Evolutionary conservation across 2,888 invertebrate genomes (phyloP).

Genomic region (Melieria omissa): DNA sequence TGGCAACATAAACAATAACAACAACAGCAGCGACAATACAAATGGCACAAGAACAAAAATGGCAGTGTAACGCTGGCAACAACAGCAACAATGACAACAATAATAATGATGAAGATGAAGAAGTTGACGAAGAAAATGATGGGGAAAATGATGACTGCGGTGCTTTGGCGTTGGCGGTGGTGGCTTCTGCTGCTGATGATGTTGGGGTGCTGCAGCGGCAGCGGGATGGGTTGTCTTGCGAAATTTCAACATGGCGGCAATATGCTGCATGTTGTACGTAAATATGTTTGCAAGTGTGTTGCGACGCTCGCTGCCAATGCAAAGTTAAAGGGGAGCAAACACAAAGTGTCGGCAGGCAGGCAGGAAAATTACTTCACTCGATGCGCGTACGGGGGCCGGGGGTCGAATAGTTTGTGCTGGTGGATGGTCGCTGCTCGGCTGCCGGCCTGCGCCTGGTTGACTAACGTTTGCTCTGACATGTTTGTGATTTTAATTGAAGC

Average conservation of each 20-base stretch:
- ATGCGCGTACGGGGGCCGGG: constrained; percentile 1
- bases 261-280: constrained; percentile 18
- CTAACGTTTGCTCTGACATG: constrained; percentile 14
- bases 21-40: constrained; percentile 28
- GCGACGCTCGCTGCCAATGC: neutral
- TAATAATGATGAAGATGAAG: constrained; percentile 61
- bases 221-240: constrained; percentile 49
- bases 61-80: neutral
- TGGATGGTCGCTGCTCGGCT: neutral
- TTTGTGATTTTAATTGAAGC: constrained; percentile 58
- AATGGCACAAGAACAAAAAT: constrained; percentile 36
- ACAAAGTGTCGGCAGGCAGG: neutral
- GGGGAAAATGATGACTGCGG: constrained; percentile 50
- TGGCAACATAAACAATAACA: constrained; percentile 42
- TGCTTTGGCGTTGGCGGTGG: constrained; percentile 19
- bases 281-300: constrained; percentile 1
- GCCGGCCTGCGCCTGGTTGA: too few relatives aligned
- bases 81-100: constrained; percentile 40
- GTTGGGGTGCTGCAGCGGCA: constrained; percentile 41
- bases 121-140: constrained; percentile 60
- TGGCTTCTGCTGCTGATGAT: neutral
- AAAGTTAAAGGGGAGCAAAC: too few relatives aligned
- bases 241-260: constrained; percentile 57
- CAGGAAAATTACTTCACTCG: constrained; percentile 19
- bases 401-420: neutral